Evolutionary conservation across 2,888 invertebrate species (phyloP), one percentile per base, ranked within the genome.

Genomic region (Eilema caniola): DNA sequence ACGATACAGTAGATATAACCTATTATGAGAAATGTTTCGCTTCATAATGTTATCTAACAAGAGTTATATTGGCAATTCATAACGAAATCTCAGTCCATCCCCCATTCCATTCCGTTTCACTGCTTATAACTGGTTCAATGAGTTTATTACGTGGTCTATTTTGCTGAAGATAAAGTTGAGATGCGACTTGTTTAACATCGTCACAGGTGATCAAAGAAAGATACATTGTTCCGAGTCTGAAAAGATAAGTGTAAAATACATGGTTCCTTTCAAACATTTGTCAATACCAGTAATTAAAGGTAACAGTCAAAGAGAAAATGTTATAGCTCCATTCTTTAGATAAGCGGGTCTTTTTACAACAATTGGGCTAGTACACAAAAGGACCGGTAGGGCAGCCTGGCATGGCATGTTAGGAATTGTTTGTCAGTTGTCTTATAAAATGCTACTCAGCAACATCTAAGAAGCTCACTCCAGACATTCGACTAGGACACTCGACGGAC

Each of bases 101-200:
- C n/a, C 5, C 53, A 53, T n/a, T 20, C 53, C 53, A 53, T n/a
- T 53, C 53, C 53, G 53, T 53, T 20, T 53, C 53, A 25, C n/a
- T 53, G 53, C 53, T 3, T n/a, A n/a, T 53, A 53, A 53, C 53
- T 53, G 53, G 53, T 53, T 53, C 53, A 53, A 53, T 53, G 23
- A 47, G 12, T 64, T 76, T n/a, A 60, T 64, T 57, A 25, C 28
- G 16, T 37, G 56, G 41, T n/a, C 11, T 20, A n/a, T 16, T 41
- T 67, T 61, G 12, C 20, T 53, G 53, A n/a, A 53, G 53, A 20
- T n/a, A n/a, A 47, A 1, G 20, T 47, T 20, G n/a, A n/a, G 53
- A n/a, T n/a, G n/a, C 53, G 53, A 53, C n/a, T n/a, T n/a, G 53
- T 53, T 53, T 53, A n/a, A 53, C n/a, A 53, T n/a, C 53, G n/a